phyloP scores from a whole-genome alignment of 2,888 invertebrate species.

The Lobophora halterata region DNA sequence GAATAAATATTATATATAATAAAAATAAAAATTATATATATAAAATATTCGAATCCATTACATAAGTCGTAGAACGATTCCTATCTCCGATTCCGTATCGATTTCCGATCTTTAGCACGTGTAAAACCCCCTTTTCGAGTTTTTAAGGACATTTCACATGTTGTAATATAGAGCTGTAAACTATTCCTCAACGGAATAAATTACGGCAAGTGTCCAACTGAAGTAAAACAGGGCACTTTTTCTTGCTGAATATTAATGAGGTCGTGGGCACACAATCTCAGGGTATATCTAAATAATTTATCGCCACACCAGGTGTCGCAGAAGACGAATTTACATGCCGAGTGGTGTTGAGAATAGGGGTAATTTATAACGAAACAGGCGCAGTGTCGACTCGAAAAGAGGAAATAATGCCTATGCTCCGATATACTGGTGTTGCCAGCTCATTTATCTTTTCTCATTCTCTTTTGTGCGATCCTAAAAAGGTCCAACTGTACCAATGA shows the following conservation, averaged over 20 bases:
- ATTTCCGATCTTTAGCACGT: too few relatives aligned
- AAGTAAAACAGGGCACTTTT: conserved; percentile 36
- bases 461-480: too few relatives aligned
- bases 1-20: too few relatives aligned
- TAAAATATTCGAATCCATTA: too few relatives aligned
- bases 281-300: conserved; percentile 52
- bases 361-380: conserved; percentile 24
- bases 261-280: conserved; percentile 42
- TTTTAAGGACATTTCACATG: too few relatives aligned
- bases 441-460: conserved; percentile 19
- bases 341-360: conserved; percentile 22
- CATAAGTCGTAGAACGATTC: too few relatives aligned
- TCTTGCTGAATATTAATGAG: conserved; percentile 52
- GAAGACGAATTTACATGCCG: conserved; percentile 36
- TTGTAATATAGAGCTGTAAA: not conserved
- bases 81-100: too few relatives aligned
- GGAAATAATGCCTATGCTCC: conserved; percentile 19
- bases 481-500: too few relatives aligned
- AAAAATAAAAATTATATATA: too few relatives aligned
- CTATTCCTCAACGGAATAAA: conserved; percentile 16
- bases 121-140: too few relatives aligned
- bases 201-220: conserved; percentile 16
- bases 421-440: conserved; percentile 11
- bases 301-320: conserved; percentile 44
- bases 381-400: conserved; percentile 19